A percentile compares a stretch with the other conserved stretches of the same genome.
Conservation (phyloP, 2,113 vertebrate genomes). For the Mastomys natalensis region DNA sequence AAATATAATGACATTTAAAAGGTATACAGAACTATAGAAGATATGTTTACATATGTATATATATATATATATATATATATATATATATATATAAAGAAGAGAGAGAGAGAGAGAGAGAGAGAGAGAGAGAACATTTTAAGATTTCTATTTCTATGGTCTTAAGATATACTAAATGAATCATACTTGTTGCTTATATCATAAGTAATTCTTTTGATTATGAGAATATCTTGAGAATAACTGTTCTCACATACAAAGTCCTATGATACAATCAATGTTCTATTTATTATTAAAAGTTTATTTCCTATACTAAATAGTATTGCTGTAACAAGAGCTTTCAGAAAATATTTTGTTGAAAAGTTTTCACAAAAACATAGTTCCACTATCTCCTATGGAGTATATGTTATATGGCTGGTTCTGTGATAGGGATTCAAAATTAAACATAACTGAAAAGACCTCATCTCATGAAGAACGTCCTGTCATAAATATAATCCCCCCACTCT, state of each 20-base stretch:
- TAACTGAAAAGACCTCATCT: neutral
- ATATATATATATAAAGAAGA: too few relatives aligned
- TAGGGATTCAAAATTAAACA: neutral
- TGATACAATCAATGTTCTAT: neutral
- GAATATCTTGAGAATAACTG: neutral
- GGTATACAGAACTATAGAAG: neutral
- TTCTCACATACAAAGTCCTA: neutral
- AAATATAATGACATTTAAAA: constrained; percentile 18
- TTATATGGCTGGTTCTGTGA: neutral
- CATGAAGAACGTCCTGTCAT: neutral
- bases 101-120: too few relatives aligned
- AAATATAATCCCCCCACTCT: too few relatives aligned
- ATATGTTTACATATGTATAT: neutral
- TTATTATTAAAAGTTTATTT: neutral
- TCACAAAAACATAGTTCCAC: neutral
- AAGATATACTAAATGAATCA: neutral
- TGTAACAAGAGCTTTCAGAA: neutral
- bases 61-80: too few relatives aligned
- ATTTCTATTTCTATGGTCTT: neutral
- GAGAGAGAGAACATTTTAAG: constrained; percentile 13
- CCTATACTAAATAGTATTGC: neutral
- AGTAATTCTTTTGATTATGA: neutral
- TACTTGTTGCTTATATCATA: neutral
- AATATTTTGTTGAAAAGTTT: neutral
- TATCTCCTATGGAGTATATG: neutral